Base-by-base conservation (phyloP, 2,797 vertebrate species). In the Setipinna tenuifilis region DNA sequence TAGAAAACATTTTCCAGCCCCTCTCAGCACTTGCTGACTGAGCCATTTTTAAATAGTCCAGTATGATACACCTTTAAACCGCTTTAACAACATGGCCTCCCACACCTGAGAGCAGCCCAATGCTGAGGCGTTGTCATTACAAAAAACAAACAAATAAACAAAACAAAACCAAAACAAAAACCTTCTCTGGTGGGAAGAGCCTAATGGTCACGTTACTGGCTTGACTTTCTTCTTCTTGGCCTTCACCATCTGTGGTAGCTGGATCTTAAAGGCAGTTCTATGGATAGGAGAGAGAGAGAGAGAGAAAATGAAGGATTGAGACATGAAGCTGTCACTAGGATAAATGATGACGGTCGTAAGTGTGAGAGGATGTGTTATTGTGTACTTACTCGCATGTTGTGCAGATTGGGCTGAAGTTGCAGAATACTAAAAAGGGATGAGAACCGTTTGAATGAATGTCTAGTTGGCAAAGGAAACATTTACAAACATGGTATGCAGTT, bases 341-440 rank as follows among this genome's bases (percentile, higher is more conserved):
- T 3, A n/a, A 35, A 11, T 25, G 28, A 44, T 11, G 7, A 28
- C 2, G 6, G 41, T 19, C 17, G 2, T 23, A 82, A 16, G 46
- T 17, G 21, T 46, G 21, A 17, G 6, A 81, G 35, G 35, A 5
- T 11, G 50, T 6, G 5, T 44, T 71, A 61, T 12, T 5, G 12
- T 86, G 83, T 90, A 98, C 98, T 98, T 89, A 99, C 98, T 99
- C 98, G 96, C 98, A 99, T 0, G 98, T 99, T n/a, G 98, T 99
- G 87, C 98, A 99, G 93, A 99, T 99, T 7, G 98, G 98, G 89
- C 98, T 99, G 94, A 99, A 99, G 92, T 96, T 99, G 95, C 98
- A 99, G 95, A 99, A 99, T 91, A 99, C 98, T 99, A 83, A 83
- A 82, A 81, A 84, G 86, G 41, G 86, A 86, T 31, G 83, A 90